Base-by-base conservation (phyloP, 2,113 vertebrate species). In the Carlito syrichta region DNA sequence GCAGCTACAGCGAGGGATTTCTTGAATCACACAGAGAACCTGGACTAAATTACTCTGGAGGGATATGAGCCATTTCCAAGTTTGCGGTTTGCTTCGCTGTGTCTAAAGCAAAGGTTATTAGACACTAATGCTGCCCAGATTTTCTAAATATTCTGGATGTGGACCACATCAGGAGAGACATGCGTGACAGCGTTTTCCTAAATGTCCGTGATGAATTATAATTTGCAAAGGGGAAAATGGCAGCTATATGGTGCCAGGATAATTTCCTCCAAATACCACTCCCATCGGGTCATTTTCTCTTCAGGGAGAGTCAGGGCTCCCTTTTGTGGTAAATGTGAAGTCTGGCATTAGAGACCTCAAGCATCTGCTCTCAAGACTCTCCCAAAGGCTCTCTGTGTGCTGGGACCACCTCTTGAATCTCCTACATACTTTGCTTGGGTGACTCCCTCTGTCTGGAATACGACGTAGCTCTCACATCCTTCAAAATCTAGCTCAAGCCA, bases 71-170 rank as follows among this genome's bases (percentile, higher is more conserved):
- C 45, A 50, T 86, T 89, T 83, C 89, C 79, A 62, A 85, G 73
- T 58, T 14, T 96, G 63, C 10, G 19, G 50, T 89, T 89, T 74
- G 43, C 79, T 76, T 78, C 43, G 17, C 8, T 77, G 5, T 76
- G 63, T 94, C 68, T 93, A 82, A 96, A 94, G 73, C 35, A 69
- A 82, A 69, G 45, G 83, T 96, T 95, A 79, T 91, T 89, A 83
- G 83, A 86, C 20, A 58, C 32, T 89, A 89, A 87, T 76, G 87
- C 85, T 79, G 22, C 74, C 50, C 69, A 89, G 89, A 77, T 86
- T 89, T 93, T 88, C 86, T 93, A 60, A 95, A 56, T 79, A 89
- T 17, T 89, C 78, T 58, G 43, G 92, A 91, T 63, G 83, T 50
- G 68, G 78, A 52, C 48, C 86, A 40, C 73, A 91, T 86, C 77